Percentiles rank a stretch among this genome's conserved stretches.
Evolutionary conservation across 1,140 invertebrate genomes (phyloP).

Genomic region (Diabrotica undecimpunctata): DNA sequence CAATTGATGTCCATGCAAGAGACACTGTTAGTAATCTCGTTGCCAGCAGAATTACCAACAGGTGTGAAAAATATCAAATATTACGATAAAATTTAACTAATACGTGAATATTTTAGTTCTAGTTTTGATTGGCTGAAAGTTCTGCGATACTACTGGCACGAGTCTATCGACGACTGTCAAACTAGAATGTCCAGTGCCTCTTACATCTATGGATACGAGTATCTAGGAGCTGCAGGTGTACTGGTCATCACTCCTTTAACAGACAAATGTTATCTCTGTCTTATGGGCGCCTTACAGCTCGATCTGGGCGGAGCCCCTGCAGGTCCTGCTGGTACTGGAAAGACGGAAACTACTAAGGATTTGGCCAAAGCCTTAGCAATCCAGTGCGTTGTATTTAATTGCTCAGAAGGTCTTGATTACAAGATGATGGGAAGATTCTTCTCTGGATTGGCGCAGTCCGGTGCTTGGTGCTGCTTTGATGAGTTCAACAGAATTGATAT

Average conservation of each 20-base stretch:
- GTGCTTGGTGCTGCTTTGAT: conserved; percentile 90
- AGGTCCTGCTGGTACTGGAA: conserved; percentile 89
- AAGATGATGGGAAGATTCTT: conserved; percentile 89
- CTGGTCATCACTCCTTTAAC: conserved; percentile 81
- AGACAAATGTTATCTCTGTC: conserved; percentile 81
- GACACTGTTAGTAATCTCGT: conserved; percentile 76
- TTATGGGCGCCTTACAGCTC: conserved; percentile 83
- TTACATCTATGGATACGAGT: conserved; percentile 88
- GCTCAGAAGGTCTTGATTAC: conserved; percentile 79
- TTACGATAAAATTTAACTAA: too few relatives aligned
- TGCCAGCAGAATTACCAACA: conserved; percentile 57
- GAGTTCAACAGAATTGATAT: conserved; percentile 91
- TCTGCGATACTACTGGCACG: conserved; percentile 87
- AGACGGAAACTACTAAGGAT: conserved; percentile 93
- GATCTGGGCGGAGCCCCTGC: conserved; percentile 81
- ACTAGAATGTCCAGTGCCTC: conserved; percentile 72
- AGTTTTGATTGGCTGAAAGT: conserved; percentile 90
- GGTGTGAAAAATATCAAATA: conserved; percentile 47
- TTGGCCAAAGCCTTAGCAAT: conserved; percentile 82
- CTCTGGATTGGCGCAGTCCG: conserved; percentile 79
- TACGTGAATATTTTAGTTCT: conserved; percentile 45
- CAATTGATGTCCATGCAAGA: conserved; percentile 81
- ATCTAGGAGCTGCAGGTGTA: conserved; percentile 78
- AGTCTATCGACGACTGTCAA: conserved; percentile 71
- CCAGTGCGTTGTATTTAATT: conserved; percentile 89